Conservation (phyloP, 2,797 vertebrate genomes). For the Furcifer pardalis region DNA sequence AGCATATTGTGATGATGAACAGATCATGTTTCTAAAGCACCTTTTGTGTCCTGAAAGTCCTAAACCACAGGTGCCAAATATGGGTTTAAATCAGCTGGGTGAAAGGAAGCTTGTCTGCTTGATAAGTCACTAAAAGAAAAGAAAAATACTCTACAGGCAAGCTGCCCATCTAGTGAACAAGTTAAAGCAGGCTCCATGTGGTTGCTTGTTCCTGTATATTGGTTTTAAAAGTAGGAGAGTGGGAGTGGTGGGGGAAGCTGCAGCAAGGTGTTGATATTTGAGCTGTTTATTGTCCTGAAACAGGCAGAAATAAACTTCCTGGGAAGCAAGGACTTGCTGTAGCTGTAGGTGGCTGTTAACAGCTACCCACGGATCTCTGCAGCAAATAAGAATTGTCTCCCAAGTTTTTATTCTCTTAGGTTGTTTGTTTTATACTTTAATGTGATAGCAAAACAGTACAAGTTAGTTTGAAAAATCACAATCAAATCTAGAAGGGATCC, state of each 20-base stretch:
- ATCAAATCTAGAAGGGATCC: too few relatives aligned
- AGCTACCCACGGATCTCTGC: background rate
- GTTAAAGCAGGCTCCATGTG: background rate
- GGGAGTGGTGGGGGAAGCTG: background rate
- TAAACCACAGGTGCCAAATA: background rate
- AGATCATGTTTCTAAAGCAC: background rate
- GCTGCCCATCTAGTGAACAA: background rate
- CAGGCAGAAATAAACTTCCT: constrained; percentile 6
- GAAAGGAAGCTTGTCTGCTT: background rate
- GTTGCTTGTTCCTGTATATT: background rate
- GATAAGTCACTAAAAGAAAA: background rate
- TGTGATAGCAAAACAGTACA: background rate
- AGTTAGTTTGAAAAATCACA: too few relatives aligned
- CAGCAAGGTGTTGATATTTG: background rate
- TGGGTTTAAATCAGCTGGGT: background rate
- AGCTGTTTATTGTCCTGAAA: constrained; percentile 9
- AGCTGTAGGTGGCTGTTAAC: background rate
- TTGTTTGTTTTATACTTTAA: background rate
- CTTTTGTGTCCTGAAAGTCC: background rate
- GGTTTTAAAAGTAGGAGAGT: constrained; percentile 4
- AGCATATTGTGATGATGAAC: background rate
- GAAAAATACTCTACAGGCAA: background rate
- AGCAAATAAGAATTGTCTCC: background rate
- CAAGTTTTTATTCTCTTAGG: background rate
- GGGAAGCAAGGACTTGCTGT: background rate